Evolutionary conservation across 2,797 vertebrate species (phyloP), one percentile per base, ranked within the genome.

Genomic region (Tenualosa thibaudeaui): DNA sequence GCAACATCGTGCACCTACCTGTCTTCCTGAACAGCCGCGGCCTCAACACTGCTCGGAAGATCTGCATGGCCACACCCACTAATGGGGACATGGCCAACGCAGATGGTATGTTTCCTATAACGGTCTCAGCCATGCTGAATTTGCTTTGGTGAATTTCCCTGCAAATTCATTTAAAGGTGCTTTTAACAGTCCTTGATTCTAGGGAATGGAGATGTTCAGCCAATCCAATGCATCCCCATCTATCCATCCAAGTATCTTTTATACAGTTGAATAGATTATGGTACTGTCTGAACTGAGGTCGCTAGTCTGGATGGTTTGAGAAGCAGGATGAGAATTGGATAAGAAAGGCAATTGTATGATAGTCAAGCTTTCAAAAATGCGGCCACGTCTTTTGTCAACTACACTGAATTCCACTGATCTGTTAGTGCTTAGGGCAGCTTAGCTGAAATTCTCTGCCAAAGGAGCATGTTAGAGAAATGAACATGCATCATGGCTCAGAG

Each of bases 1-100:
- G 98, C 68, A 99, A 99, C 91, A 98, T 98, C 51, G 98, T 99
- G 12, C 98, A 99, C 96, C 92, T 99, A 90, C 98, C 98, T 0
- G 97, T 99, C 4, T 99, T 99, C 89, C 96, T 99, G 26, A 96
- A 99, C 86, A 99, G 98, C 92, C 91, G 97, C 24, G 98, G 97
- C 12, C 96, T 99, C 51, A 97, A 97, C 91, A 95, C 94, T 0
- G 96, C 97, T 81, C 97, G 96, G 85, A 97, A 95, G 85, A 94
- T 97, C 87, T 97, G 97, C 87, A 95, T 94, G 75, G 94, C 95
- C 12, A 87, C 96, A 0, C 93, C 97, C 24, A 90, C 95, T 65
- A 98, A 98, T 1, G 97, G 97, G n/a, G 98, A 99, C 82, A 87
- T 96, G 85, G 84, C 93, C 0, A 93, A 94, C 26, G 65, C 94